These are phyloP conservation scores for Stomatorhinus ivindoensis DNA, from an alignment of 2,113 vertebrate genomes.

Conservation along the genomic window DNA sequence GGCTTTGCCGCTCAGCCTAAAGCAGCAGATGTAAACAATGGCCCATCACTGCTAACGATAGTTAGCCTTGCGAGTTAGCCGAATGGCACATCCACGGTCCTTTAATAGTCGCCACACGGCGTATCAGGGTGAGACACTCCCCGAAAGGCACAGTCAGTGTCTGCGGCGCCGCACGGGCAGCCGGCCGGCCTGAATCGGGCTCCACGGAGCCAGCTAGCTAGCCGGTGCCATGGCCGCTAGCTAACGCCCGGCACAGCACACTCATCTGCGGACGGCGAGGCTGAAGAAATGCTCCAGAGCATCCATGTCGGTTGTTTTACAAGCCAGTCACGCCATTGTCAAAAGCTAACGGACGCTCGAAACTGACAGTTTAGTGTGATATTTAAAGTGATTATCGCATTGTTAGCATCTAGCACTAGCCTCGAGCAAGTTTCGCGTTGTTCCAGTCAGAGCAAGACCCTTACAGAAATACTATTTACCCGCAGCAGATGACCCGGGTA, in stretches of 20 bases:
- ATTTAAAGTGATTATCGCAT: neutral
- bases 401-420: neutral
- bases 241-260: neutral
- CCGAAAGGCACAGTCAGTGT: neutral
- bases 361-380: neutral
- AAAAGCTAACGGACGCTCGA: neutral
- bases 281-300: neutral
- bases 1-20: neutral
- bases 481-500: neutral
- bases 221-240: neutral
- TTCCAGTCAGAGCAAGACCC: neutral
- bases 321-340: neutral
- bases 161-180: neutral
- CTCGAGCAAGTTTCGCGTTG: neutral
- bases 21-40: slow-evolving; percentile 18
- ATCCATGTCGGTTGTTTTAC: neutral
- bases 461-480: neutral
- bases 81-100: neutral
- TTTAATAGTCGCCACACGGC: neutral
- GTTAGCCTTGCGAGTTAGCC: neutral
- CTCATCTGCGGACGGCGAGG: neutral
- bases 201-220: neutral
- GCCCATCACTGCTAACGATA: slow-evolving; percentile 8
- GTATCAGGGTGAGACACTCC: neutral
- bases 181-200: neutral